Evolutionary conservation across 2,797 vertebrate genomes (phyloP).

Genomic region (Euphonia xanthogaster): DNA sequence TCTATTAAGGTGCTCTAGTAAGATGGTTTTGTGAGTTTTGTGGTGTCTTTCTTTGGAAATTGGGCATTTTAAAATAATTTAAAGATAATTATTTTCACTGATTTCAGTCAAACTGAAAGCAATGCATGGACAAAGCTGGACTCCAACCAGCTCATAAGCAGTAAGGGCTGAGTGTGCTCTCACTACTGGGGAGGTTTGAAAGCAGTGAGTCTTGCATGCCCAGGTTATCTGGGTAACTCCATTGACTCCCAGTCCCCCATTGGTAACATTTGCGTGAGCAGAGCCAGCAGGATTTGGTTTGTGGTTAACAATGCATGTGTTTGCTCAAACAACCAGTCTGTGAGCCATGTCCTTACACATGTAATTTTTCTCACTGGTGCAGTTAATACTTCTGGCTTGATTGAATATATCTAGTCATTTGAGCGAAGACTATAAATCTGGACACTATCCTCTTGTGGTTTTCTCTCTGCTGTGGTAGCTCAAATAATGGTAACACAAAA

Average conservation of each 20-base stretch:
- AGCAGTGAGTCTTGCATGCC: background rate
- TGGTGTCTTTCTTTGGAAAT: background rate
- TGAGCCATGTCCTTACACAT: background rate
- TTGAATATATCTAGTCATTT: background rate
- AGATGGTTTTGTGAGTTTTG: background rate
- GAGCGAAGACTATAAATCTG: background rate
- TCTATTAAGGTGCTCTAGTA: background rate
- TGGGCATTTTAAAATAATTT: constrained; percentile 25
- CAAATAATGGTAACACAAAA: background rate
- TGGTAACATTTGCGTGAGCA: background rate
- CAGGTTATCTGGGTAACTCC: background rate
- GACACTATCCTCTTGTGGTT: background rate
- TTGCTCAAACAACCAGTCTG: background rate
- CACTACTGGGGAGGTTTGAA: background rate
- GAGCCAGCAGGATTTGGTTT: background rate
- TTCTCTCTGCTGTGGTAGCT: background rate
- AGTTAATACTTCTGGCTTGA: background rate
- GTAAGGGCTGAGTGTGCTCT: background rate
- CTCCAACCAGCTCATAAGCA: background rate
- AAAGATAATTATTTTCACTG: constrained; percentile 21
- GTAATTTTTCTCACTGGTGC: background rate
- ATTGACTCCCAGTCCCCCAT: background rate
- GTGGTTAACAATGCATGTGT: background rate
- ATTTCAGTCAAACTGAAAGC: background rate
- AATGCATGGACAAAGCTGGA: background rate